phyloP scores from a whole-genome alignment of 64 coral and sea anemone genomes.

The Actinia equina region DNA sequence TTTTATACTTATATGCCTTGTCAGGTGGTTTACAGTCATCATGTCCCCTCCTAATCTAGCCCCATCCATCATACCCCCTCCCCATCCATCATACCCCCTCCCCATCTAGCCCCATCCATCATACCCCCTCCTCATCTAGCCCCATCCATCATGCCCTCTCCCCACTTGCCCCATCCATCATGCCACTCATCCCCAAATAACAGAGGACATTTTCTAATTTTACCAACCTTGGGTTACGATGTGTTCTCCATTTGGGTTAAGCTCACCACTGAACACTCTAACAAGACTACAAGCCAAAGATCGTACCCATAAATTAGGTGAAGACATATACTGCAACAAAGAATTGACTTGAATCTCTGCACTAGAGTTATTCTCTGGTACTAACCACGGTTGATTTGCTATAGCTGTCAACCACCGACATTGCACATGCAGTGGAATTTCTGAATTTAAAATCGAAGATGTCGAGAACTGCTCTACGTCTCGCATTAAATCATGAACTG shows the following conservation, averaged over 20 bases:
- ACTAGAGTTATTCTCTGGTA: conserved; percentile 65
- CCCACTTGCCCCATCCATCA: no score
- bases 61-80: no score
- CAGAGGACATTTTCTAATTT: neutral
- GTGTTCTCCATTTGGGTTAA: conserved; percentile 67
- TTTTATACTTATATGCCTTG: no score
- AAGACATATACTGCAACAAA: conserved; percentile 73
- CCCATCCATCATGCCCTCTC: no score
- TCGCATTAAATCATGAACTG: conserved; percentile 64
- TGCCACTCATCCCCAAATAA: no score
- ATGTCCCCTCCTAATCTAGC: no score
- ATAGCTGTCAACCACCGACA: conserved; percentile 74
- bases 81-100: no score
- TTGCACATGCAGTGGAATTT: conserved; percentile 39
- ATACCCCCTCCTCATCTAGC: no score
- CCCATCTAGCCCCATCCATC: no score
- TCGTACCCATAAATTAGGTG: conserved; percentile 49
- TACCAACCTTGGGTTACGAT: conserved; percentile 71
- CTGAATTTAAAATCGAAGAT: conserved; percentile 12
- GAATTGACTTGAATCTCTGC: conserved; percentile 91
- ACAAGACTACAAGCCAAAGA: conserved; percentile 76
- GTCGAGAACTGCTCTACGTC: conserved; percentile 64
- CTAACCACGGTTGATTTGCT: conserved; percentile 78
- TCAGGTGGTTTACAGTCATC: no score
- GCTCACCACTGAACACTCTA: conserved; percentile 59